Conservation (phyloP, 1,140 invertebrate species). For the Antheraea pernyi region DNA sequence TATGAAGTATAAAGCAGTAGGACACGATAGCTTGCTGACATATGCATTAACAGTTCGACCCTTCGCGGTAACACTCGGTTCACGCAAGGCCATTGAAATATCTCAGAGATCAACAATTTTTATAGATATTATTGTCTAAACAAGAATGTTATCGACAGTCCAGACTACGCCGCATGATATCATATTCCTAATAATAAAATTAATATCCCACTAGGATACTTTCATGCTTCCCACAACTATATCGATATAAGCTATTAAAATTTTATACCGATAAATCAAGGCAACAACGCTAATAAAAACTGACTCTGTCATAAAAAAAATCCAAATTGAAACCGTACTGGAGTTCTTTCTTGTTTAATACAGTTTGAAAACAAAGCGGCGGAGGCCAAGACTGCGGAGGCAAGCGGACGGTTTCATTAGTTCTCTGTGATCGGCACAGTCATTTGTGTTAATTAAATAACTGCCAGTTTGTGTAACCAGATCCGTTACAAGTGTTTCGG, state of each 20-base stretch:
- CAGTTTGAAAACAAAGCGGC: not conserved
- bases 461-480: constrained; percentile 23
- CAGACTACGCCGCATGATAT: too few species aligned
- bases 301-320: not conserved
- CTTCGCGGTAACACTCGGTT: too few species aligned
- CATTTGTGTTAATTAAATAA: constrained; percentile 32
- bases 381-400: constrained; percentile 6
- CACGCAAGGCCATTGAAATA: too few species aligned
- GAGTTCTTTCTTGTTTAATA: not conserved
- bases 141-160: too few species aligned
- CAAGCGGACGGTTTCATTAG: constrained; percentile 23
- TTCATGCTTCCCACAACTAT: too few species aligned
- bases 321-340: not conserved
- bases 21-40: too few species aligned
- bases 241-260: not conserved
- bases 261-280: not conserved
- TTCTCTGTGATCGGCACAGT: constrained; percentile 23
- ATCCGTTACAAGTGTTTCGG: constrained; percentile 7
- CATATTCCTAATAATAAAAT: too few species aligned
- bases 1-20: too few species aligned
- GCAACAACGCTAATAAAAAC: not conserved
- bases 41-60: too few species aligned
- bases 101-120: too few species aligned
- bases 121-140: too few species aligned
- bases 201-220: too few species aligned